These are phyloP conservation scores for Epinotia ramella DNA, from an alignment of 2,888 invertebrate genomes.

Conservation along the genomic window DNA sequence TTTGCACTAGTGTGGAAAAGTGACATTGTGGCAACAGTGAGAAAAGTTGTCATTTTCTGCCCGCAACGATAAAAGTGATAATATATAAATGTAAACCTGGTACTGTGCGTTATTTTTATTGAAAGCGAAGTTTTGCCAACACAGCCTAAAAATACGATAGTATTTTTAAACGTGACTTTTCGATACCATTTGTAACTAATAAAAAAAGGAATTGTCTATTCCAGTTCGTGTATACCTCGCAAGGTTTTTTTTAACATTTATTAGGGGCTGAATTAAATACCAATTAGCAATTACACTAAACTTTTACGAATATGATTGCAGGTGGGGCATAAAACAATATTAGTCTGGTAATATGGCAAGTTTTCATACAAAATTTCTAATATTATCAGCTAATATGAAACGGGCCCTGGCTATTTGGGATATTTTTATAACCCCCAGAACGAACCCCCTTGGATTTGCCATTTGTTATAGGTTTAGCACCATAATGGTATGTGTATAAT, in stretches of 20 bases:
- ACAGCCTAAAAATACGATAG: not conserved
- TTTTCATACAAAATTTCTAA: not conserved
- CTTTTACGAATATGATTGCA: not conserved
- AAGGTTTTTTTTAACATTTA: conserved; percentile 14
- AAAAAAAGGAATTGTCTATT: conserved; percentile 15
- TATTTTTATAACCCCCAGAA: conserved; percentile 12
- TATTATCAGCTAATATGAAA: not conserved
- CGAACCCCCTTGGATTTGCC: conserved; percentile 41
- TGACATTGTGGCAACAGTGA: not conserved
- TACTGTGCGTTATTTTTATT: conserved; percentile 31
- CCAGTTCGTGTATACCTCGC: conserved; percentile 40
- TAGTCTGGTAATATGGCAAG: no score
- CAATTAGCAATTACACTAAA: not conserved
- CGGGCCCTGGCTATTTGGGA: not conserved
- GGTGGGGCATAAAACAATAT: not conserved
- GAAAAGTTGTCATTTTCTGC: conserved; percentile 7
- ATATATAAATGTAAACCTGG: not conserved
- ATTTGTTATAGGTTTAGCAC: conserved; percentile 42
- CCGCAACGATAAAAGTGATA: not conserved
- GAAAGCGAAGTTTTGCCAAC: conserved; percentile 8
- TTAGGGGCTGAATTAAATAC: conserved; percentile 2
- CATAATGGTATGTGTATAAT: conserved; percentile 40
- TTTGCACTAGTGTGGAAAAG: conserved; percentile 8
- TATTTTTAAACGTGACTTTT: conserved; percentile 22
- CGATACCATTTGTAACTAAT: not conserved